Base-by-base conservation (phyloP, 2,888 invertebrate genomes). In the Syritta pipiens region DNA sequence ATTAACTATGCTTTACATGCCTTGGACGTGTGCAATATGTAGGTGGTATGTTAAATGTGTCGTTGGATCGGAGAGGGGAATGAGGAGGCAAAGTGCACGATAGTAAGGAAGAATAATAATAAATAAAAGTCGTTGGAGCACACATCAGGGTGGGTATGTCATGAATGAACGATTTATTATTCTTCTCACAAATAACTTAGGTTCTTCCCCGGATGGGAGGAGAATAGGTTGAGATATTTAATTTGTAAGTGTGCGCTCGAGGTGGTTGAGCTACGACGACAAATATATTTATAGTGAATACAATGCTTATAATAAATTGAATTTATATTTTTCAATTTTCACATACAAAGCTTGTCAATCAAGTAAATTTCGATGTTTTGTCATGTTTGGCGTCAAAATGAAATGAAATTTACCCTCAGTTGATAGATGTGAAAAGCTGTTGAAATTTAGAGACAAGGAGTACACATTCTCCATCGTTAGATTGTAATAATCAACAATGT, bases 81-180 rank as follows among this genome's bases (percentile, higher is more conserved):
- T 12, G 22, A 42, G 30, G 35, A 48, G 51, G 10, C 30, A 40
- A 48, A 63, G 48, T 65, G 32, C 35, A 59, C 35, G 49, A 59
- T 35, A 55, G 19, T 49, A 49, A 65, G 49, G 51, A 44, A 44
- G 28, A 74, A 74, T 59, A 67, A 67, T 60, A 74, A 74, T 74
- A 74, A 67, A 74, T 59, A 59, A 57, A 67, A 74, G 14, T 67
- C 46, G 7, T 60, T n/a, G 51, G 51, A 35, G 49, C 26, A 51
- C 51, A 17, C 22, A 48, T 28, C 19, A 53, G 32, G 53, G 63
- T 35, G 28, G 32, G 57, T 72, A 49, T 72, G 65, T 72, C 72
- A 72, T 49, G 72, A 72, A 57, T 63, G 63, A 55, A 72, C 62
- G 55, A 72, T 72, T 72, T 72, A 72, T 72, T 72, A 44, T 72